Base-by-base conservation (phyloP, 2,888 invertebrate species). In the Drosophila merina region DNA sequence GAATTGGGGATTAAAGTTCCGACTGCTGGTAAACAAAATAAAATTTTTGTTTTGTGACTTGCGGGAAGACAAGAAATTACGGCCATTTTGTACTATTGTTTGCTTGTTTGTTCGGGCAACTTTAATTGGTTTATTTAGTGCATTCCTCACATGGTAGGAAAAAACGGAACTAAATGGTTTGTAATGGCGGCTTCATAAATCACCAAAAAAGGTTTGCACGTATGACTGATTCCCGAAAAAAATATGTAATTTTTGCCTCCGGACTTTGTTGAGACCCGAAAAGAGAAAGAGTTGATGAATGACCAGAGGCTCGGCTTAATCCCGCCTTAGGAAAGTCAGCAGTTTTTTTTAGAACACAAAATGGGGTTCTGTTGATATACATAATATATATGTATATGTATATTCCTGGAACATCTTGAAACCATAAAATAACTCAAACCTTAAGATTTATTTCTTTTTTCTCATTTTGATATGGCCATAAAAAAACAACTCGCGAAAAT, bases 121-220 rank as follows among this genome's bases (percentile, higher is more conserved):
- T 77, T 78, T 83, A 83, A 86, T 86, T 85, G 80, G 75, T 83
- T 83, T 83, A 77, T 26, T 83, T 73, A 78, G 75, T 70, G 73
- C 71, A 71, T 76, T 72, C 55, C 55, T 72, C 20, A 9, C 4
- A 4, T 5, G 28, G 6, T 5, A 28, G 28, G 33, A 31, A 30
- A 7, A 56, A 54, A 40, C 31, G 56, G n/a, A 63, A 58, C 51
- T 36, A 31, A 28, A 48, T 44, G 42, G 26, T 60, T 36, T 50
- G 20, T 12, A 5, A 10, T 36, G n/a, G 62, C 54, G n/a, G 74
- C 62, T 36, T 36, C 25, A 71, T 82, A 79, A 85, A 85, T 82
- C 76, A 52, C 54, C 56, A 54, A 79, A 72, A 71, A 71, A 56
- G 49, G 38, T 52, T 56, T 45, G 44, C 44, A 10, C 26, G 38